Conservation (phyloP, 1,140 invertebrate genomes). For the Sitodiplosis mosellana region DNA sequence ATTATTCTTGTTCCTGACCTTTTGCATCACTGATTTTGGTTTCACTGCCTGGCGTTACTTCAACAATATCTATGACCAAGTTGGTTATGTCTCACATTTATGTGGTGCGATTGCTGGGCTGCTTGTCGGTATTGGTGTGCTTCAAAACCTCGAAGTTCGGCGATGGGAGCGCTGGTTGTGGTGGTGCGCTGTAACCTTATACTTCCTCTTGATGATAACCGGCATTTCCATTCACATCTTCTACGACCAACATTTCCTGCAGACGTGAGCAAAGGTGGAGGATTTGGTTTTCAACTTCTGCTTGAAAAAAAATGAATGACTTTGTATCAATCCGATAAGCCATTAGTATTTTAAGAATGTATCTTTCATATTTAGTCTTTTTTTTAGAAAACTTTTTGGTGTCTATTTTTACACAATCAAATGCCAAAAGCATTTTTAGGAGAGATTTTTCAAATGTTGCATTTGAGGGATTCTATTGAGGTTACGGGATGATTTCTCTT, state of each 20-base stretch:
- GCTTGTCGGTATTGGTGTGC: slow-evolving; percentile 72
- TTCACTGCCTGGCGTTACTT: slow-evolving; percentile 65
- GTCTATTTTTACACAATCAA: no score
- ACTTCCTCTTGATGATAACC: slow-evolving; percentile 50
- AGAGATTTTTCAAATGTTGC: no score
- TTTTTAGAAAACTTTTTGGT: no score
- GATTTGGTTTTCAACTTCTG: no score
- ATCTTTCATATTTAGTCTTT: no score
- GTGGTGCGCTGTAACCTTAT: slow-evolving; percentile 65
- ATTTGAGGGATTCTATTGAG: no score
- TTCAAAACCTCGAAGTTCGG: slow-evolving; percentile 73
- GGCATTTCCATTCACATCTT: slow-evolving; percentile 61
- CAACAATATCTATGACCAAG: slow-evolving; percentile 40
- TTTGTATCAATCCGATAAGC: no score
- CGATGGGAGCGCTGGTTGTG: slow-evolving; percentile 68
- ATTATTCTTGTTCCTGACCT: slow-evolving; percentile 52
- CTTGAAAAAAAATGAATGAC: no score
- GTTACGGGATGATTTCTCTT: no score
- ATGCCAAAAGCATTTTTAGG: no score
- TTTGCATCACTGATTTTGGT: slow-evolving; percentile 57
- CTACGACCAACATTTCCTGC: slow-evolving; percentile 32
- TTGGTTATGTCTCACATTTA: slow-evolving; percentile 72
- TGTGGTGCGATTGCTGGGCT: slow-evolving; percentile 40
- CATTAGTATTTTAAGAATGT: no score
- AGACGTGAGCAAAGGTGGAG: background rate